Base-by-base conservation (phyloP, 2,113 vertebrate genomes). In the Sinocyclocheilus anshuiensis region DNA sequence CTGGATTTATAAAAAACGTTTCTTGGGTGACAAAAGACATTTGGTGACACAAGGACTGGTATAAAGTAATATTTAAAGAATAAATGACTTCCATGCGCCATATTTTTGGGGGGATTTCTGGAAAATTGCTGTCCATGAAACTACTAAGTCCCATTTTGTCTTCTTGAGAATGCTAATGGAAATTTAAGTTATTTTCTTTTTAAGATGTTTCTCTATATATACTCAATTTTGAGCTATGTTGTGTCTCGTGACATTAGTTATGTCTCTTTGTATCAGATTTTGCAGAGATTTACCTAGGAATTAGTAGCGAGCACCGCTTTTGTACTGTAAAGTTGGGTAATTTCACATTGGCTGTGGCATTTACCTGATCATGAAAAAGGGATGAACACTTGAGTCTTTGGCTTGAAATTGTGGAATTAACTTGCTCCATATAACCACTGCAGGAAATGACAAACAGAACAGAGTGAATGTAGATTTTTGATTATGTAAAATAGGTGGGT, bases 121-220 rank as follows among this genome's bases (percentile, higher is more conserved):
- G n/a, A 82, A 61, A 82, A 36, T 24, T 77, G 39, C 63, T 59
- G 77, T 67, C 33, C 16, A 69, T 69, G 20, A 72, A 74, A 18
- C 67, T 22, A 39, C 33, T 74, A 69, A 78, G 26, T 29, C 72
- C 84, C 36, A 55, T 71, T 29, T 77, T 77, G 67, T 90, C 59
- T 26, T 90, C 57, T 78, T 67, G 74, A 81, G 50, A 87, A 82
- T 57, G 26, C 10, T 81, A 61, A 67, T 85, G 63, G 77, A 87
- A 86, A 42, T 81, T 81, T 90, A 91, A 90, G 81, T 90, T 90
- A 89, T 89, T 92, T 74, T 88, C 86, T 90, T 90, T 83, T 86
- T 87, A 81, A 86, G 83, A 84, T 80, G 63, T 83, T 86, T 55
- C 78, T 84, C 86, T 81, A 90, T 81, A n/a, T n/a, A n/a, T n/a